Percentiles rank a stretch among this genome's conserved stretches.
Evolutionary conservation across 2,113 vertebrate genomes (phyloP).

Genomic region (Phasianus colchicus): DNA sequence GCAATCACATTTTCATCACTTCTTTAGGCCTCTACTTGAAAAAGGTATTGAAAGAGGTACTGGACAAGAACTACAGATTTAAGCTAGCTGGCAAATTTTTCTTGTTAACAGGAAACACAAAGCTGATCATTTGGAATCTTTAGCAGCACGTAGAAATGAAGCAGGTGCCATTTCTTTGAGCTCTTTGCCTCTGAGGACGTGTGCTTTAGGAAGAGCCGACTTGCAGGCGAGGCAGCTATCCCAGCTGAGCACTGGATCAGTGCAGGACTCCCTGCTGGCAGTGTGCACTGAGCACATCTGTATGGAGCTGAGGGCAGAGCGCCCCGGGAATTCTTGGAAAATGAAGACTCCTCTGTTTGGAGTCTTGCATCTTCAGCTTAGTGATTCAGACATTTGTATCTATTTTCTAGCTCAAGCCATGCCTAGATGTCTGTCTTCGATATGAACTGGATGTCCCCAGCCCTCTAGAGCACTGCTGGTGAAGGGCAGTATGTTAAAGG

Average conservation of each 20-base stretch:
- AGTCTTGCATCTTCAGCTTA: not conserved
- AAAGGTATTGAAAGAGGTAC: fast-evolving
- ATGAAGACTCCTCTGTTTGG: not conserved
- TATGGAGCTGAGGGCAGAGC: fast-evolving
- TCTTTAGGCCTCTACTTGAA: not conserved
- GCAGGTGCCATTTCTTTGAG: too few relatives aligned
- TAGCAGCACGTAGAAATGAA: not conserved
- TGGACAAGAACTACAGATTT: not conserved
- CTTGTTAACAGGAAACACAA: not conserved
- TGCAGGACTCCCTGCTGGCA: fast-evolving
- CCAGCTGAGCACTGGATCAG: too few relatives aligned
- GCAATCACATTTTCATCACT: fast-evolving
- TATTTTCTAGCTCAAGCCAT: not conserved
- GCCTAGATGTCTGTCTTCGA: too few relatives aligned
- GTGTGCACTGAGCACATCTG: not conserved
- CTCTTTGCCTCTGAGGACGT: not conserved
- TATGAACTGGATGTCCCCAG: fast-evolving
- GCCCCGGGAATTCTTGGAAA: not conserved
- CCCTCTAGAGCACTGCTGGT: fast-evolving
- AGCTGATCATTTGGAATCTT: not conserved
- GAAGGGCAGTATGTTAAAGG: not conserved
- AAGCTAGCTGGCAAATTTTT: not conserved
- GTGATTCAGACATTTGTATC: fast-evolving
- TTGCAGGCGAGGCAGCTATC: not conserved
- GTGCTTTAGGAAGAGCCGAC: not conserved